Percentiles rank a stretch among this genome's conserved stretches.
phyloP scores from a whole-genome alignment of 2,113 vertebrate genomes.

The Cathartes aura region DNA sequence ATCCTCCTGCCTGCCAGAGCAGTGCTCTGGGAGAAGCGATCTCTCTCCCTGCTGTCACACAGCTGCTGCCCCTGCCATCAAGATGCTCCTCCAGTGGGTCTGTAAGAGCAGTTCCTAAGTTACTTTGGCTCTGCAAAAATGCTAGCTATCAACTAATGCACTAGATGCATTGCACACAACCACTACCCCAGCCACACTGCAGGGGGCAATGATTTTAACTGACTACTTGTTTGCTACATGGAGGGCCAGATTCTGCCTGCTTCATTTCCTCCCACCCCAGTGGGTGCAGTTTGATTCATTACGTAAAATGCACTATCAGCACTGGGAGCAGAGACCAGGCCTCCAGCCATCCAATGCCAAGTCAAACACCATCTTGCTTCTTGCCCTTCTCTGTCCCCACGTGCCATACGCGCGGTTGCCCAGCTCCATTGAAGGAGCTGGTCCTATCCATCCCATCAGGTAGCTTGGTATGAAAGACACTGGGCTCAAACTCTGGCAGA shows the following conservation, averaged over 20 bases:
- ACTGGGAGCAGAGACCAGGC: neutral
- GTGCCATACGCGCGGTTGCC: accelerated
- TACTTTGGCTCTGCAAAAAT: neutral
- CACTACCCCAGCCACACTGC: neutral
- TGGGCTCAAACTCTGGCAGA: neutral
- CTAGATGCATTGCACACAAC: neutral
- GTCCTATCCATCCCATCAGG: neutral
- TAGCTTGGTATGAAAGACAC: neutral
- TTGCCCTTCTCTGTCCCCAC: neutral
- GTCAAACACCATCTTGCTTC: neutral
- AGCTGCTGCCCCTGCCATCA: neutral
- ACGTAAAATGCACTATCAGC: neutral
- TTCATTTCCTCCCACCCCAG: neutral
- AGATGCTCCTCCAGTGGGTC: neutral
- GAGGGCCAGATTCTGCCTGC: neutral
- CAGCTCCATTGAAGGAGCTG: neutral
- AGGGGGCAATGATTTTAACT: neutral
- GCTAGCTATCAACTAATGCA: neutral
- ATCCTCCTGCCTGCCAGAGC: neutral
- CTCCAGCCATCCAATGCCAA: neutral
- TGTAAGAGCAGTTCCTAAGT: neutral
- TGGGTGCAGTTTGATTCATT: neutral
- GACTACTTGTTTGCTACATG: neutral
- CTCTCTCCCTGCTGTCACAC: neutral
- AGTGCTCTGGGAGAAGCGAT: neutral